Evolutionary conservation across 2,113 vertebrate genomes (phyloP), one percentile per base, ranked within the genome.

Genomic region (Leptodactylus fuscus): DNA sequence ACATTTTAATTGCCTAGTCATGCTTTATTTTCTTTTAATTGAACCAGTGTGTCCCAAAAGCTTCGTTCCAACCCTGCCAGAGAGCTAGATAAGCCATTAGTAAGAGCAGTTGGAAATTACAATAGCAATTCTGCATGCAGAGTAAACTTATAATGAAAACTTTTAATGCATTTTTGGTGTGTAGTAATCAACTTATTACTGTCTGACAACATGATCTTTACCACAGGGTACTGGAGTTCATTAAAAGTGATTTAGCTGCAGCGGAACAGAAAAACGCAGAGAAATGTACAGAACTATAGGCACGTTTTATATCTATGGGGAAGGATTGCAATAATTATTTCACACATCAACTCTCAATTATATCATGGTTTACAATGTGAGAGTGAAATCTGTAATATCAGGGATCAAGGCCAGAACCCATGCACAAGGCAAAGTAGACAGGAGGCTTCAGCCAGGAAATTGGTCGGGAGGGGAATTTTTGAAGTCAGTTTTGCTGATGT

Each of bases 121-220:
- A 76, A 62, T 20, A 75, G 70, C 12, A 46, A 46, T 83, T 76
- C 71, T 36, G n/a, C 82, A 83, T 46, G 71, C 82, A 83, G 82
- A 83, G 82, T n/a, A 76, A 76, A 83, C 82, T 44, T 83, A 48
- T 62, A 83, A 60, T 83, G 51, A 75, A 75, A 75, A 83, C 82
- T 83, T 83, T 75, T 83, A 83, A 83, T 83, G 69, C 71, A 83
- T 60, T 76, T 83, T 76, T 76, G 53, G 53, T 46, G 34, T 32
- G 53, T 83, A 75, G 53, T 34, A 75, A 83, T 83, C 82, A 76
- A 22, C 70, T 41, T 73, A 83, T 62, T 83, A 83, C 82, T 83
- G 69, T 73, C 20, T 74, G 69, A 82, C 81, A 82, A 73, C 81
- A 74, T 48, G 34, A 29, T 83, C 38, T 74, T 83, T 83, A 58